Percentiles rank a stretch among this genome's conserved stretches.
Evolutionary conservation across 2,888 invertebrate genomes (phyloP).

Genomic region (Cephus nigrinus): DNA sequence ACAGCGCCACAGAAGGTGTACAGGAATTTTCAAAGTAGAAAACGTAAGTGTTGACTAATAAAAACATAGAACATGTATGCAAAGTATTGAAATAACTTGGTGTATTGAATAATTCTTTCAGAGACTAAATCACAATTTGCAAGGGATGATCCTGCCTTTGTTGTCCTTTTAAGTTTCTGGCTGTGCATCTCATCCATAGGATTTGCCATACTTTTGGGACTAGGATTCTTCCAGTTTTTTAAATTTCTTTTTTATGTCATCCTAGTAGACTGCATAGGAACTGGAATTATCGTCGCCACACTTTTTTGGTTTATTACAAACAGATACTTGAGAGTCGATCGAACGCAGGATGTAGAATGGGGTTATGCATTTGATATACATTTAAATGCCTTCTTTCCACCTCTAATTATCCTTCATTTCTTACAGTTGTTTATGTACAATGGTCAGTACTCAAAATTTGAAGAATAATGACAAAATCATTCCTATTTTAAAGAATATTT

Average conservation of each 20-base stretch:
- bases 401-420: conserved; percentile 91
- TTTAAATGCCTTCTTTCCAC: conserved; percentile 98
- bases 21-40: conserved; percentile 96
- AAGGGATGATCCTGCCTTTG: conserved; percentile 97
- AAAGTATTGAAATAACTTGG: background rate
- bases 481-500: background rate
- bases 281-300: conserved; percentile 88
- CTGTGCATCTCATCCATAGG: conserved; percentile 90
- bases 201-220: conserved; percentile 82
- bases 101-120: conserved; percentile 60
- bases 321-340: conserved; percentile 76
- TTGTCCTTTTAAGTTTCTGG: conserved; percentile 90
- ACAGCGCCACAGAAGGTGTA: conserved; percentile 96
- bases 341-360: conserved; percentile 93
- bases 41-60: conserved; percentile 77
- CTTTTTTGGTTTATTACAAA: conserved; percentile 89
- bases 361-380: conserved; percentile 99
- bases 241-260: conserved; percentile 91
- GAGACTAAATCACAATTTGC: conserved; percentile 99
- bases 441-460: conserved; percentile 68
- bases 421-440: conserved; percentile 91
- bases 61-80: conserved; percentile 8
- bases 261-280: conserved; percentile 93
- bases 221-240: conserved; percentile 77
- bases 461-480: background rate